Evolutionary conservation across 1,140 invertebrate species (phyloP).

Genomic region (Drosophila pallidifrons): DNA sequence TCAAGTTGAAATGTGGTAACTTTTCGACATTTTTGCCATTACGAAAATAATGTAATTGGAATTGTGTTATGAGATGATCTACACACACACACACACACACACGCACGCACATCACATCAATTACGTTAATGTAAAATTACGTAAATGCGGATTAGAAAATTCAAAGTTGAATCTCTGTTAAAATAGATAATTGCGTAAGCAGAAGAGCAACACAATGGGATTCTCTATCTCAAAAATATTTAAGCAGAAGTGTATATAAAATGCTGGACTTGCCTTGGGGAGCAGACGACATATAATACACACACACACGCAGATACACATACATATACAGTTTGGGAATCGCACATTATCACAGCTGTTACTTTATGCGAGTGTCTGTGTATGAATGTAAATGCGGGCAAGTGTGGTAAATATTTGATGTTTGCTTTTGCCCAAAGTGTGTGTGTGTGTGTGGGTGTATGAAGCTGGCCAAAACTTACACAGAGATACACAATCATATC

Average conservation of each 20-base stretch:
- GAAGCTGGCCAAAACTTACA: slow-evolving; percentile 17
- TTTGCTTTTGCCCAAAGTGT: slow-evolving; percentile 25
- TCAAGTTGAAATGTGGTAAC: slow-evolving; percentile 20
- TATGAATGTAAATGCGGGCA: slow-evolving; percentile 46
- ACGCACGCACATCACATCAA: slow-evolving; percentile 4
- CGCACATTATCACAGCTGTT: slow-evolving; percentile 31
- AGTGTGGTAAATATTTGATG: slow-evolving; percentile 53
- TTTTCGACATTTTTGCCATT: slow-evolving; percentile 19
- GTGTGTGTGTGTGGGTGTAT: slow-evolving; percentile 1
- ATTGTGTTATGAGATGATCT: slow-evolving; percentile 20
- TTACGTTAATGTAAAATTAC: slow-evolving; percentile 36
- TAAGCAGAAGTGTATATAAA: slow-evolving; percentile 23
- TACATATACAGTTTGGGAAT: slow-evolving; percentile 5
- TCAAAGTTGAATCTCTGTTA: slow-evolving; percentile 5
- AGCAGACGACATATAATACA: slow-evolving; percentile 12
- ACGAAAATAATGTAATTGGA: slow-evolving; percentile 35
- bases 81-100: no score
- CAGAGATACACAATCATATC: slow-evolving; percentile 8
- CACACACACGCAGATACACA: not conserved
- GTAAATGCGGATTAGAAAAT: slow-evolving; percentile 1
- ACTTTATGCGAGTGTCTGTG: slow-evolving; percentile 24
- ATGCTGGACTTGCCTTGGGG: slow-evolving; percentile 18
- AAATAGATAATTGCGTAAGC: slow-evolving; percentile 4
- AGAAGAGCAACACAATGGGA: slow-evolving; percentile 9
- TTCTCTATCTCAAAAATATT: slow-evolving; percentile 27